phyloP scores from a whole-genome alignment of 2,888 invertebrate genomes.

The Cheilosia urbana region DNA sequence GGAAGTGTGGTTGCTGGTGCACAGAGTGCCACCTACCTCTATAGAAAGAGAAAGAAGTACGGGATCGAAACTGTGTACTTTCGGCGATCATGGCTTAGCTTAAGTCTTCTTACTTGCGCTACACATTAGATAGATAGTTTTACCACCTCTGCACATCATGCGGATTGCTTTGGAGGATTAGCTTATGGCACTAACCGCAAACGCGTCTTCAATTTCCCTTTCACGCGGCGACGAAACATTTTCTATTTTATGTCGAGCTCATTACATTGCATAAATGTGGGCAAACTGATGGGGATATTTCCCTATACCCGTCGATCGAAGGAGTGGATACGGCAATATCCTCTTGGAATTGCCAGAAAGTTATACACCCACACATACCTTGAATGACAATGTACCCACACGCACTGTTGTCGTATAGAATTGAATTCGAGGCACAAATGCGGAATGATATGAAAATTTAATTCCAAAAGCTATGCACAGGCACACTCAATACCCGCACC shows the following conservation, averaged over 20 bases:
- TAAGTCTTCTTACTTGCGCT: no score
- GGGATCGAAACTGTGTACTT: not conserved
- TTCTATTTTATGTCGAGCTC: not conserved
- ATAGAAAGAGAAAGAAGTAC: not conserved
- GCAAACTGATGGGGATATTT: constrained; percentile 12
- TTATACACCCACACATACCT: not conserved
- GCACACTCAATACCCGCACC: no score
- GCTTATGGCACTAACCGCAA: not conserved
- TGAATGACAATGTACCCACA: not conserved
- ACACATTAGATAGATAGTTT: no score
- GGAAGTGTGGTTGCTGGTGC: not conserved
- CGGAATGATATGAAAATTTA: constrained; percentile 17
- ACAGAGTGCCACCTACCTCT: no score
- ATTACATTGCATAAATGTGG: not conserved
- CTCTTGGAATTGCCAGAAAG: constrained; percentile 8
- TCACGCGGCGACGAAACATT: not conserved
- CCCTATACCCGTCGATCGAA: not conserved
- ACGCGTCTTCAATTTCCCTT: not conserved
- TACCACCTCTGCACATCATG: no score
- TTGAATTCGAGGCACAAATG: constrained; percentile 3
- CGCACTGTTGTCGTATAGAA: constrained; percentile 14
- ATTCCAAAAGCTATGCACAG: not conserved
- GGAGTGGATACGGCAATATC: not conserved
- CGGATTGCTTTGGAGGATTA: not conserved
- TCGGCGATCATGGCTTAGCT: no score